Conservation (phyloP, 2,888 invertebrate genomes). For the Coelinius sp. region DNA sequence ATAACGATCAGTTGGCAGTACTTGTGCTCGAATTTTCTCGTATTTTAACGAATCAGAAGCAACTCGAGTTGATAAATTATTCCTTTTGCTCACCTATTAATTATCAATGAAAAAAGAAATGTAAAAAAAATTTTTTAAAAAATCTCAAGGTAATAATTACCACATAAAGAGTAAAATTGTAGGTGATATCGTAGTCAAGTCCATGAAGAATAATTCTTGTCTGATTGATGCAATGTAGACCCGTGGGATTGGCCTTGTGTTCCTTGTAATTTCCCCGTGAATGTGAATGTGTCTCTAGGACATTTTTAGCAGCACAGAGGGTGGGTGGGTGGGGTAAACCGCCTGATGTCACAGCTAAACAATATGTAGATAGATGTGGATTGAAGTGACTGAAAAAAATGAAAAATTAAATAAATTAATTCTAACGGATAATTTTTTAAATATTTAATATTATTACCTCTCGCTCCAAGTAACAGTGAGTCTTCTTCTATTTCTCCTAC, state of each 20-base stretch:
- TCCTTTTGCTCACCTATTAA: constrained; percentile 62
- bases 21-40: constrained; percentile 61
- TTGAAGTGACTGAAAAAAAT: constrained; percentile 57
- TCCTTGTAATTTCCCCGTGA: constrained; percentile 50
- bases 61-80: constrained; percentile 65
- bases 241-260: constrained; percentile 62
- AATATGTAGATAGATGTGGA: constrained; percentile 66
- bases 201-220: constrained; percentile 66
- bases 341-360: constrained; percentile 67
- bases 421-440: background rate
- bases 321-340: constrained; percentile 63
- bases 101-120: background rate
- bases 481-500: constrained; percentile 63
- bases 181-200: constrained; percentile 67
- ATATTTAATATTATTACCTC: constrained; percentile 55
- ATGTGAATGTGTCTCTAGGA: constrained; percentile 57
- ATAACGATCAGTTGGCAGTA: constrained; percentile 60
- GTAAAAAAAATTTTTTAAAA: constrained; percentile 6
- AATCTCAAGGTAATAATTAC: constrained; percentile 51
- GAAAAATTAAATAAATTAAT: background rate
- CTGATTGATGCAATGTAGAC: constrained; percentile 66
- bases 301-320: constrained; percentile 66
- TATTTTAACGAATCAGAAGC: constrained; percentile 62
- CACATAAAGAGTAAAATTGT: constrained; percentile 68
- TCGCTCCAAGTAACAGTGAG: constrained; percentile 68